phyloP scores from a whole-genome alignment of 2,113 vertebrate species.

The Trichechus manatus region DNA sequence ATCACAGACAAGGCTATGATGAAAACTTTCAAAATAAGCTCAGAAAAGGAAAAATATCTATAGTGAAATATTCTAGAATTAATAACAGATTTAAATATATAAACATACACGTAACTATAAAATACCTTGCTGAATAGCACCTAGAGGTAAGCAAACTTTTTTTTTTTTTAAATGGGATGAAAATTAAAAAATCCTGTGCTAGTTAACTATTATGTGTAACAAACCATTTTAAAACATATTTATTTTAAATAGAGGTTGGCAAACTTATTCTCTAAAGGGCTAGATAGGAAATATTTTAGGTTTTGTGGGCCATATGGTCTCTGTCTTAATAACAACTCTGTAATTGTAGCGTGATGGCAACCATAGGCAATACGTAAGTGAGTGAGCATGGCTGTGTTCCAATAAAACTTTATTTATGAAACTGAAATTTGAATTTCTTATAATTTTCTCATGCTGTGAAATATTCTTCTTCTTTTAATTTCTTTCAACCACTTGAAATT shows the following conservation, averaged over 20 bases:
- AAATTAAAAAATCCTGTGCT: conserved; percentile 4
- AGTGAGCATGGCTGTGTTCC: not conserved
- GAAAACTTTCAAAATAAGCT: not conserved
- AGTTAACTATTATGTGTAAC: not conserved
- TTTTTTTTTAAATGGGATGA: not conserved
- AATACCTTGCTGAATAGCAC: not conserved
- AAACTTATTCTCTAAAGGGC: conserved; percentile 7
- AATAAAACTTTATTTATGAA: not conserved
- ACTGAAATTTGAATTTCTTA: not conserved
- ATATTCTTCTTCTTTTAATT: conserved; percentile 4
- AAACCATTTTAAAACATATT: not conserved
- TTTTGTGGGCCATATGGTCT: not conserved
- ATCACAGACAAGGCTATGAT: not conserved
- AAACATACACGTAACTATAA: not conserved
- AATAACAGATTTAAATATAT: conserved; percentile 13
- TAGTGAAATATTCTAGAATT: not conserved
- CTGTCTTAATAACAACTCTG: not conserved
- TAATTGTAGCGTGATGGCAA: not conserved
- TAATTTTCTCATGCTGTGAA: not conserved
- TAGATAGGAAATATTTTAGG: conserved; percentile 16
- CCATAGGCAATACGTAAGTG: not conserved
- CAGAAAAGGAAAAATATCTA: conserved; percentile 5
- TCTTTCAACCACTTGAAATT: conserved; percentile 4
- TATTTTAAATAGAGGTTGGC: not conserved
- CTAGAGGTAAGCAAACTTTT: not conserved